phyloP scores from a whole-genome alignment of 2,888 invertebrate species.

The Xylocampa areola region DNA sequence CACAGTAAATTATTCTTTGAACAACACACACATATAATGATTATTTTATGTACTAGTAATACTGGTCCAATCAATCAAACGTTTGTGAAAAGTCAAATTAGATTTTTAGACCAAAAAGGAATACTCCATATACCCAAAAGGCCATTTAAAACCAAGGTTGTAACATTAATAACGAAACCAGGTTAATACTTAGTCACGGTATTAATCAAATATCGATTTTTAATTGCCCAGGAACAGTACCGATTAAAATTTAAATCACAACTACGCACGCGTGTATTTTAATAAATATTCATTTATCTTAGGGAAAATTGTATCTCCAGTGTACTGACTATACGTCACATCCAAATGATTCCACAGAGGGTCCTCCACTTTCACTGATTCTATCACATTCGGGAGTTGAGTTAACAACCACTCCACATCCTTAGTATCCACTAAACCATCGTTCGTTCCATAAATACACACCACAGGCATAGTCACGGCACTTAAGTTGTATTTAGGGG shows the following conservation, averaged over 20 bases:
- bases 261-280: constrained; percentile 54
- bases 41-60: too few relatives aligned
- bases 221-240: constrained; percentile 27
- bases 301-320: constrained; percentile 46
- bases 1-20: too few relatives aligned
- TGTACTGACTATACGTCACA: constrained; percentile 67
- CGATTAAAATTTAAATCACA: constrained; percentile 17
- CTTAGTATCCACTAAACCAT: constrained; percentile 90
- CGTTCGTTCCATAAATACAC: constrained; percentile 74
- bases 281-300: constrained; percentile 83
- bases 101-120: background rate
- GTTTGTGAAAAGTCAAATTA: too few relatives aligned
- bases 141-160: constrained; percentile 21
- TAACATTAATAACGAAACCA: constrained; percentile 17
- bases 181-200: constrained; percentile 28
- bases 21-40: too few relatives aligned
- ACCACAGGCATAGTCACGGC: constrained; percentile 72
- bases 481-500: constrained; percentile 71
- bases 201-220: constrained; percentile 16
- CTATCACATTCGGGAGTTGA: constrained; percentile 89
- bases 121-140: background rate
- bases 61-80: too few relatives aligned
- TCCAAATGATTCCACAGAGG: constrained; percentile 76
- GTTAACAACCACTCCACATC: constrained; percentile 88
- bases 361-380: constrained; percentile 88